A percentile compares a stretch with the other conserved stretches of the same genome.
Evolutionary conservation across 2,888 invertebrate genomes (phyloP).

Genomic region (Ptychoptera albimana): DNA sequence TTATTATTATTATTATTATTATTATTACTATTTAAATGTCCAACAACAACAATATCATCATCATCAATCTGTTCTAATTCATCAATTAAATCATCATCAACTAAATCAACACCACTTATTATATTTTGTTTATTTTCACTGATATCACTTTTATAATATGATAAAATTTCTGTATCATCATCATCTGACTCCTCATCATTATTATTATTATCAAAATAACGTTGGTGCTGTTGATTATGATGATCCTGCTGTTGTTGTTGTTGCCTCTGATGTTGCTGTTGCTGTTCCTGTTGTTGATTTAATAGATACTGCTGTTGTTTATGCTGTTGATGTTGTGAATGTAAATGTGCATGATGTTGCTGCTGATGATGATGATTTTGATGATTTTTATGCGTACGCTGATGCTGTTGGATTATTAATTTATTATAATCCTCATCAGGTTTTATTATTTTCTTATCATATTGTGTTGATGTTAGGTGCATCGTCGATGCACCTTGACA

Average conservation of each 20-base stretch:
- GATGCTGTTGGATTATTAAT: background rate
- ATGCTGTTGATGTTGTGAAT: slow-evolving; percentile 13
- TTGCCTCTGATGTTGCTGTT: slow-evolving; percentile 12
- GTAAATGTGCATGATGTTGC: slow-evolving; percentile 7
- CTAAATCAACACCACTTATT: background rate
- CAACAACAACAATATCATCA: slow-evolving; percentile 18
- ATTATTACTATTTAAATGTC: slow-evolving; percentile 29
- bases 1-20: slow-evolving; percentile 16
- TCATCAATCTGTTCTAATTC: background rate
- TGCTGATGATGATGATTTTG: background rate
- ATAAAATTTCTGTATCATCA: slow-evolving; percentile 12
- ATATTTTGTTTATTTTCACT: slow-evolving; percentile 4
- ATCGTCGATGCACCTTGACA: slow-evolving; percentile 20
- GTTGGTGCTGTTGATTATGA: background rate
- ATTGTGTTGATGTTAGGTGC: slow-evolving; percentile 13
- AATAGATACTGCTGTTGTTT: background rate
- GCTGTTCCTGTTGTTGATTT: slow-evolving; percentile 10
- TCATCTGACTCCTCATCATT: slow-evolving; percentile 7
- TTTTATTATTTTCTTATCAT: background rate
- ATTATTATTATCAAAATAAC: background rate
- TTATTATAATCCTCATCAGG: too few species aligned
- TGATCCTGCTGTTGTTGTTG: slow-evolving; percentile 6
- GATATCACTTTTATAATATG: slow-evolving; percentile 10
- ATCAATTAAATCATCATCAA: background rate
- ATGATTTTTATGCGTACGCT: background rate